Conservation (phyloP, 64 coral and sea anemone genomes). For the Pocillopora damicornis region DNA sequence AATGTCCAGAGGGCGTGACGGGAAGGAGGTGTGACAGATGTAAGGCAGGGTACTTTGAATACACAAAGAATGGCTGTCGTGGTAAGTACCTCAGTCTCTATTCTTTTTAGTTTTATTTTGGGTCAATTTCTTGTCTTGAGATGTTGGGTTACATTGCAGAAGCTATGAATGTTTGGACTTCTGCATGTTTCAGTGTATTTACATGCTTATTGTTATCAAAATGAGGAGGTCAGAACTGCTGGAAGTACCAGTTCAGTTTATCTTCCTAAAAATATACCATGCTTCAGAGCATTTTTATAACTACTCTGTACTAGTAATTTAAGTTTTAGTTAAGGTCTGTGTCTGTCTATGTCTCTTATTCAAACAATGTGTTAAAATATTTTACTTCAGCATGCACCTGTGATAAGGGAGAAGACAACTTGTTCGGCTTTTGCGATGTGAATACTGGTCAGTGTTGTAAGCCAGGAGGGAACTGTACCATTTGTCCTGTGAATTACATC, state of each 20-base stretch:
- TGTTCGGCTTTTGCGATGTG: slow-evolving; percentile 88
- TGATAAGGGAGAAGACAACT: slow-evolving; percentile 42
- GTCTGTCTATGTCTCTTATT: not conserved
- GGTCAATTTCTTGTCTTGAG: not conserved
- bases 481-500: slow-evolving; percentile 74
- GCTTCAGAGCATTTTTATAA: too few relatives aligned
- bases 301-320: too few relatives aligned
- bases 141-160: not conserved
- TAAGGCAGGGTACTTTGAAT: slow-evolving; percentile 75
- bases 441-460: slow-evolving; percentile 89
- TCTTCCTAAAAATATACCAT: too few relatives aligned
- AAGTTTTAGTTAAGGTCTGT: too few relatives aligned
- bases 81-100: slow-evolving; percentile 34
- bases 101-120: not conserved
- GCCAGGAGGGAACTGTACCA: slow-evolving; percentile 80
- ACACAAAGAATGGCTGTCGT: slow-evolving; percentile 56
- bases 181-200: not conserved
- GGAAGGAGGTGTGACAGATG: slow-evolving; percentile 84
- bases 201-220: too few relatives aligned
- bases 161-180: not conserved
- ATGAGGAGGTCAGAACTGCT: too few relatives aligned
- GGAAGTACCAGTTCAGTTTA: too few relatives aligned
- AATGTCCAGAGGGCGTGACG: slow-evolving; percentile 53
- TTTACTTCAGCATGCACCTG: slow-evolving; percentile 67
- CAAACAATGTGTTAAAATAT: not conserved